Conservation (phyloP, 1,140 invertebrate genomes). For the Heterodera carotae region DNA sequence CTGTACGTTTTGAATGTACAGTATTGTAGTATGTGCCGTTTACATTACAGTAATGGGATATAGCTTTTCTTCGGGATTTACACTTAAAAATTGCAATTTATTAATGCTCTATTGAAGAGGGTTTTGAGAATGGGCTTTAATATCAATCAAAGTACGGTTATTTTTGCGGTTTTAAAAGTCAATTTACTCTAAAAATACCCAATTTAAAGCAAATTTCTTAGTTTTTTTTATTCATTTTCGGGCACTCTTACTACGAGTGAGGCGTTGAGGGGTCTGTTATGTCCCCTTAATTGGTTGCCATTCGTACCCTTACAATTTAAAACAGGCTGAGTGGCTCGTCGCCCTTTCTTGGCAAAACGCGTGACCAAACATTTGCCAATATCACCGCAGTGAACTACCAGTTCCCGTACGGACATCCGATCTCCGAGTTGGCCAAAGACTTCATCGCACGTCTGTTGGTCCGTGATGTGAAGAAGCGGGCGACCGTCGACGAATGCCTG, state of each 20-base stretch:
- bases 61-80: too few relatives aligned
- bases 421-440: slow-evolving; percentile 70
- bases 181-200: neutral
- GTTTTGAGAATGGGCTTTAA: too few relatives aligned
- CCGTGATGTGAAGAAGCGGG: slow-evolving; percentile 70
- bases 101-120: too few relatives aligned
- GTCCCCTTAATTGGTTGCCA: slow-evolving; percentile 28
- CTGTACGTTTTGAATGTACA: slow-evolving; percentile 66
- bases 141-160: too few relatives aligned
- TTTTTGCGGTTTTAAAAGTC: too few relatives aligned
- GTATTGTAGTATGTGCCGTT: too few relatives aligned
- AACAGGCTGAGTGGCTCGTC: slow-evolving; percentile 70
- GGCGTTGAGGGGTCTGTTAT: too few relatives aligned
- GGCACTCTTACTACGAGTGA: too few relatives aligned
- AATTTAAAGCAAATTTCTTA: slow-evolving; percentile 25
- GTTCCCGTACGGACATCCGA: slow-evolving; percentile 71
- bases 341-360: slow-evolving; percentile 71
- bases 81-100: too few relatives aligned
- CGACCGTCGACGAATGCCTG: slow-evolving; percentile 72
- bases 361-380: slow-evolving; percentile 71
- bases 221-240: too few relatives aligned
- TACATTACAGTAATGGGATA: too few relatives aligned
- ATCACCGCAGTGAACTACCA: slow-evolving; percentile 70
- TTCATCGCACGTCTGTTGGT: slow-evolving; percentile 70
- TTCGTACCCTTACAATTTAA: too few relatives aligned